Conservation (phyloP, 2,113 vertebrate genomes). For the Suncus etruscus region DNA sequence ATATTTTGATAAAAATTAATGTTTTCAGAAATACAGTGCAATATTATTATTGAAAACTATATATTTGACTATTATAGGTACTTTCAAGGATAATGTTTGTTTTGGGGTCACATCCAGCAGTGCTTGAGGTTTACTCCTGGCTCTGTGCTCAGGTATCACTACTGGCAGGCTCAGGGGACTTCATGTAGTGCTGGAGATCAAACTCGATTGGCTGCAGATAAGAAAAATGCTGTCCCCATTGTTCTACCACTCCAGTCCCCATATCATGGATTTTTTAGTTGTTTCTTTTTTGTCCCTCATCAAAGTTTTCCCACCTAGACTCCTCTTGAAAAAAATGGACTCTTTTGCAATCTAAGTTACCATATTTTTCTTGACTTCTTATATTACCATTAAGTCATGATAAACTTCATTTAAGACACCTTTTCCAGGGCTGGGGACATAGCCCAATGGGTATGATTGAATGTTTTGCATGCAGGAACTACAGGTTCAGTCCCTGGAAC, state of each 20-base stretch:
- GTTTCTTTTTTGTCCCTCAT: neutral
- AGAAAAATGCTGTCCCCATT: no score
- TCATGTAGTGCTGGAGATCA: no score
- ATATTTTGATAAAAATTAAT: neutral
- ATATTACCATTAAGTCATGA: neutral
- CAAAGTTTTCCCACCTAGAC: slow-evolving; percentile 16
- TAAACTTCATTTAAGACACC: slow-evolving; percentile 26
- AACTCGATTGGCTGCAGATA: no score
- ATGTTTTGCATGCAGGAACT: no score
- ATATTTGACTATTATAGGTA: slow-evolving; percentile 1
- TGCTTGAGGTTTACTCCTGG: no score
- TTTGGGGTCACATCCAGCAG: no score
- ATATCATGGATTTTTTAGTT: neutral
- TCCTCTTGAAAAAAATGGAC: slow-evolving; percentile 21
- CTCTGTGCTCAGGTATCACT: no score
- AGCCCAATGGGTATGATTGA: no score
- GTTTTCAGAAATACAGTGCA: slow-evolving; percentile 44
- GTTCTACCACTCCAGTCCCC: no score
- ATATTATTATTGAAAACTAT: slow-evolving; percentile 18
- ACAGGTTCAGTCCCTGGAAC: no score
- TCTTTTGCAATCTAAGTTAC: neutral
- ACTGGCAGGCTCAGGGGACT: no score
- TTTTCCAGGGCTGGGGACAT: neutral
- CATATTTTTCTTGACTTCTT: neutral
- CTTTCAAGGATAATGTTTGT: neutral